These are phyloP conservation scores for Tridacna crocea DNA, from an alignment of 2,888 invertebrate genomes.

Conservation along the genomic window DNA sequence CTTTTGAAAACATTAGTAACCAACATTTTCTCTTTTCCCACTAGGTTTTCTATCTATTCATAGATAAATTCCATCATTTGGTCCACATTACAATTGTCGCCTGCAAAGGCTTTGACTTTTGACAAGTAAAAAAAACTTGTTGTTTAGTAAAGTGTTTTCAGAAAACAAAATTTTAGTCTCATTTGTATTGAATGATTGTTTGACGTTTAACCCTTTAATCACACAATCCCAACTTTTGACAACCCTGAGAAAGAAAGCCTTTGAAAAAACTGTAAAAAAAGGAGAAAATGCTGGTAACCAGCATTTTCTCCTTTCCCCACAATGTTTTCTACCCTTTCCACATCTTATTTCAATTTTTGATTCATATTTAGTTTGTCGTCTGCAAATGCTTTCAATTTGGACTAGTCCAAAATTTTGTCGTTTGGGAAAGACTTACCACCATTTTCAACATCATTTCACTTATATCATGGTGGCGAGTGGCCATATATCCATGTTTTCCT, in stretches of 20 bases:
- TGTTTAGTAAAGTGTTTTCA: too few relatives aligned
- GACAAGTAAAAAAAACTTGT: too few relatives aligned
- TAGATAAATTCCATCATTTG: too few relatives aligned
- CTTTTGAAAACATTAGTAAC: neutral
- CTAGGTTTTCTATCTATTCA: neutral
- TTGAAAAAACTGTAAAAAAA: neutral
- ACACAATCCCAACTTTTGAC: neutral
- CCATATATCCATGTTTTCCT: neutral
- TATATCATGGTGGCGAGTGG: neutral
- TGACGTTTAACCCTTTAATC: neutral
- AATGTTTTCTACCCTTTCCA: neutral
- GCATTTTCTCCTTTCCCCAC: constrained; percentile 9
- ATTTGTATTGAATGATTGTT: too few relatives aligned
- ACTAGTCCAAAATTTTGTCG: neutral
- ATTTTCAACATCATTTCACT: too few relatives aligned
- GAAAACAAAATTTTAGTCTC: too few relatives aligned
- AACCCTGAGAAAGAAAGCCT: neutral
- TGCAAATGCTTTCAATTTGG: neutral
- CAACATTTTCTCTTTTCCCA: neutral
- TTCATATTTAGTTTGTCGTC: neutral
- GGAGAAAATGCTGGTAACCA: constrained; percentile 7
- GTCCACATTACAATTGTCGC: too few relatives aligned
- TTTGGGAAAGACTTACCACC: neutral
- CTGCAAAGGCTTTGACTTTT: too few relatives aligned
- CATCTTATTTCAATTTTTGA: neutral